Percentiles rank a stretch among this genome's conserved stretches.
Conservation (phyloP, 2,797 vertebrate species). For the Microctenopoma lineatum region DNA sequence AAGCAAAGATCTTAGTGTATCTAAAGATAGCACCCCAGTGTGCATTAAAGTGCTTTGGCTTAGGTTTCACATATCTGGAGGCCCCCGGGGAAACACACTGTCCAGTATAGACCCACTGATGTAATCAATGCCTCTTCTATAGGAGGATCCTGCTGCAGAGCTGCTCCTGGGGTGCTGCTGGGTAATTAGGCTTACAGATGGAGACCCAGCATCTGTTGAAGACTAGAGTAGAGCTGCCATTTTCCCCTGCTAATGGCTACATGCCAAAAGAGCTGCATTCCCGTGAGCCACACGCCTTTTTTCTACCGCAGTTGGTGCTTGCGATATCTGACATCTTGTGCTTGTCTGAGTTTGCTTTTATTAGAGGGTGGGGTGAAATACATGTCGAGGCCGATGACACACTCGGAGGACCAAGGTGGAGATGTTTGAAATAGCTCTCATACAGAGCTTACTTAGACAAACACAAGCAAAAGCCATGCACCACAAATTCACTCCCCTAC, state of each 20-base stretch:
- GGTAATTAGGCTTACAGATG: constrained; percentile 73
- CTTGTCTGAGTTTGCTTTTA: neutral
- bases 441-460: constrained; percentile 65
- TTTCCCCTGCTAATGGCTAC: constrained; percentile 47
- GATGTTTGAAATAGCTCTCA: constrained; percentile 69
- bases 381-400: constrained; percentile 53
- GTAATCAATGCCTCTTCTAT: constrained; percentile 70
- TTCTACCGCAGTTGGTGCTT: constrained; percentile 21
- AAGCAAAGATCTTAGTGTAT: constrained; percentile 20
- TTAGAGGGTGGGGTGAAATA: constrained; percentile 21
- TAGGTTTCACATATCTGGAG: constrained; percentile 52
- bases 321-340: constrained; percentile 10
- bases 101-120: constrained; percentile 60
- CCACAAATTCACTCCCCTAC: constrained; percentile 26
- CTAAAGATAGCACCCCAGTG: constrained; percentile 59
- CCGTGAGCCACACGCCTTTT: constrained; percentile 43
- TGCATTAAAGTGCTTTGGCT: constrained; percentile 48
- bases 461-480: constrained; percentile 49
- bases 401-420: constrained; percentile 40
- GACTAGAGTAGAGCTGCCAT: constrained; percentile 55
- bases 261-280: constrained; percentile 45
- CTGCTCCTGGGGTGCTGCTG: constrained; percentile 64
- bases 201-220: constrained; percentile 71
- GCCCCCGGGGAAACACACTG: constrained; percentile 39
- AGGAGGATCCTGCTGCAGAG: constrained; percentile 61